Percentiles rank a stretch among this genome's conserved stretches.
These are phyloP conservation scores for Falco punctatus DNA, from an alignment of 2,113 vertebrate genomes.

Conservation along the genomic window DNA sequence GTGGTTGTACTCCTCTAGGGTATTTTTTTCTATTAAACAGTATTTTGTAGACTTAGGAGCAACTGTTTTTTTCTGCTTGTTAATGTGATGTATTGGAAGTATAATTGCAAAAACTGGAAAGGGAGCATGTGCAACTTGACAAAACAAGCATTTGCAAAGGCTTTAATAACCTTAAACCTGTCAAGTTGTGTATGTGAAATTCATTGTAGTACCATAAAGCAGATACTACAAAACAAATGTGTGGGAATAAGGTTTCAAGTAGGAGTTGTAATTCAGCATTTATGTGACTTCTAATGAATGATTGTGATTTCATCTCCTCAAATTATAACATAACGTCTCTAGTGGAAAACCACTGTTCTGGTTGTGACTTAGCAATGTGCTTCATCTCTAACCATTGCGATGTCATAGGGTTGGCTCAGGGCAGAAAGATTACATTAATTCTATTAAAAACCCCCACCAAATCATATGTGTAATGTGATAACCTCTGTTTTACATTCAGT, in stretches of 20 bases:
- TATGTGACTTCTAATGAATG: not conserved
- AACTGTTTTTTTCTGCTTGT: constrained; percentile 23
- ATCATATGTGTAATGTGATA: not conserved
- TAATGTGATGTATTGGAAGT: constrained; percentile 26
- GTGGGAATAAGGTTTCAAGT: not conserved
- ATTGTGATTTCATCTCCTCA: not conserved
- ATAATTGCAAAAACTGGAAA: constrained; percentile 23
- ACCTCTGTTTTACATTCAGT: not conserved
- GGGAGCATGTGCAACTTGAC: constrained; percentile 1
- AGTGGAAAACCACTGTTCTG: not conserved
- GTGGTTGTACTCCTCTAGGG: not conserved
- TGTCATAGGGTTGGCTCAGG: not conserved
- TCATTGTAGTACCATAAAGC: not conserved
- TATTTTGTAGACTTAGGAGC: constrained; percentile 3
- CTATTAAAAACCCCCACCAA: not conserved
- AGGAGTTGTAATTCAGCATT: not conserved
- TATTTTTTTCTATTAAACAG: not conserved
- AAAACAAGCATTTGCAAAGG: constrained; percentile 2
- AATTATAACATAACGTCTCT: not conserved
- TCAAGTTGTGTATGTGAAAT: not conserved
- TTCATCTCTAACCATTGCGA: not conserved
- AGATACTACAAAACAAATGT: not conserved
- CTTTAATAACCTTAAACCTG: constrained; percentile 27
- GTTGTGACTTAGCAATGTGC: not conserved
- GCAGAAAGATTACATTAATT: not conserved